Evolutionary conservation across 53 echinoderm and acorn worm genomes (phyloP).

Genomic region (Holothuria leucospilota): DNA sequence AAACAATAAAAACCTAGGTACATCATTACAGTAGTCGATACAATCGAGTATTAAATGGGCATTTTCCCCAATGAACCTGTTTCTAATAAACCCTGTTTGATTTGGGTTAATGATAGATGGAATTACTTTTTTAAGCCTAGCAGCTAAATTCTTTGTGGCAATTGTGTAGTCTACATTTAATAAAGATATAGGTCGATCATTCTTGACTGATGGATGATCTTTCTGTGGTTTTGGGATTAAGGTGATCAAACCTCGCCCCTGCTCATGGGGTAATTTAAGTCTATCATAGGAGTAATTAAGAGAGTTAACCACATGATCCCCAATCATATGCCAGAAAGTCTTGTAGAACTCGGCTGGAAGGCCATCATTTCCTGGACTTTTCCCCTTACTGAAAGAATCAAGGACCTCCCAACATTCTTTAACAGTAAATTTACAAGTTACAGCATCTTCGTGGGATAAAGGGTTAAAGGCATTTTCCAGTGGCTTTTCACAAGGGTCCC

Average conservation of each 20-base stretch:
- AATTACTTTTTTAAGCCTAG: not conserved
- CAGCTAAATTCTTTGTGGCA: too few relatives aligned
- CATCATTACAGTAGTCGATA: constrained; percentile 10
- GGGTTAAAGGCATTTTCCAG: not conserved
- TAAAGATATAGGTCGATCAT: not conserved
- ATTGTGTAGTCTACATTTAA: too few relatives aligned
- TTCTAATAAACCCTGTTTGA: too few relatives aligned
- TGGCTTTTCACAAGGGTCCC: too few relatives aligned
- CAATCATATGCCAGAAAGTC: not conserved
- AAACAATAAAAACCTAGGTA: constrained; percentile 37
- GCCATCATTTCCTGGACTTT: too few relatives aligned
- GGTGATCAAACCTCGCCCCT: not conserved
- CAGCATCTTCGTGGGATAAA: not conserved
- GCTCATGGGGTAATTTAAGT: too few relatives aligned
- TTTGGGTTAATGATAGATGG: too few relatives aligned
- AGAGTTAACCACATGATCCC: not conserved
- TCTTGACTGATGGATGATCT: not conserved
- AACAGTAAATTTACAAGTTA: not conserved
- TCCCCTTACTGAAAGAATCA: too few relatives aligned
- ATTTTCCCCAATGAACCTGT: not conserved
- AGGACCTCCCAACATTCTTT: too few relatives aligned
- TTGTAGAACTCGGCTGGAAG: too few relatives aligned
- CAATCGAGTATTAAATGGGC: constrained; percentile 7
- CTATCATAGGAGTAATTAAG: not conserved
- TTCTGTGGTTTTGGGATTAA: too few relatives aligned